Evolutionary conservation across 2,888 invertebrate species (phyloP).

Genomic region (Mayetiola destructor): DNA sequence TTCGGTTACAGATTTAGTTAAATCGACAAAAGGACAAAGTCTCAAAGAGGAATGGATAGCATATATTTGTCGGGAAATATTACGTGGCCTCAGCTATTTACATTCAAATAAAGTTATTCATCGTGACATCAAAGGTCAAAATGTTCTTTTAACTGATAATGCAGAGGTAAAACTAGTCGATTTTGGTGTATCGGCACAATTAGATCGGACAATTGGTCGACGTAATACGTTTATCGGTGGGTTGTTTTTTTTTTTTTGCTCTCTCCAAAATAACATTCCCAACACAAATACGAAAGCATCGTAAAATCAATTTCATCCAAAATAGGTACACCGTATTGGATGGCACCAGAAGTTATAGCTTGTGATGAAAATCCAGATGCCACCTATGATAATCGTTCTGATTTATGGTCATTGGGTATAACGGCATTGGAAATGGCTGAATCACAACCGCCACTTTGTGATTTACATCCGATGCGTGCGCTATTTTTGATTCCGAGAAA

Average conservation of each 20-base stretch:
- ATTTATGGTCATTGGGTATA: conserved; percentile 86
- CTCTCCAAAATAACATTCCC: no score
- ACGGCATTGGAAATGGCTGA: conserved; percentile 99
- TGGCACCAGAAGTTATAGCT: conserved; percentile 99
- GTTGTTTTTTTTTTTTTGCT: no score
- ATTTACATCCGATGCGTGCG: conserved; percentile 99
- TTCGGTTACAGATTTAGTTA: conserved; percentile 97
- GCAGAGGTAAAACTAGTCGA: conserved; percentile 99
- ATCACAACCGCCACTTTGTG: conserved; percentile 96
- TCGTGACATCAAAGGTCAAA: conserved; percentile 98
- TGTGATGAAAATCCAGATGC: conserved; percentile 99
- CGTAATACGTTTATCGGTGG: conserved; percentile 87
- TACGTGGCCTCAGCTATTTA: conserved; percentile 90
- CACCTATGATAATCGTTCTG: conserved; percentile 95
- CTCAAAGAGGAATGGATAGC: conserved; percentile 99
- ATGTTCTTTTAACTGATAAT: conserved; percentile 97
- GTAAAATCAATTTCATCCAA: neutral
- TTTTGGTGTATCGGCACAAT: conserved; percentile 97
- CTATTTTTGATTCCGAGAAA: conserved; percentile 96
- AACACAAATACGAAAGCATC: neutral
- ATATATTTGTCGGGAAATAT: conserved; percentile 92
- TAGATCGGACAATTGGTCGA: conserved; percentile 96
- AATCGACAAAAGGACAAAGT: conserved; percentile 95
- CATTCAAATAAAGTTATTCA: conserved; percentile 99
- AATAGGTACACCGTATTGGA: conserved; percentile 87